Conservation (phyloP, 2,797 vertebrate genomes). For the Lepus oiostolus region DNA sequence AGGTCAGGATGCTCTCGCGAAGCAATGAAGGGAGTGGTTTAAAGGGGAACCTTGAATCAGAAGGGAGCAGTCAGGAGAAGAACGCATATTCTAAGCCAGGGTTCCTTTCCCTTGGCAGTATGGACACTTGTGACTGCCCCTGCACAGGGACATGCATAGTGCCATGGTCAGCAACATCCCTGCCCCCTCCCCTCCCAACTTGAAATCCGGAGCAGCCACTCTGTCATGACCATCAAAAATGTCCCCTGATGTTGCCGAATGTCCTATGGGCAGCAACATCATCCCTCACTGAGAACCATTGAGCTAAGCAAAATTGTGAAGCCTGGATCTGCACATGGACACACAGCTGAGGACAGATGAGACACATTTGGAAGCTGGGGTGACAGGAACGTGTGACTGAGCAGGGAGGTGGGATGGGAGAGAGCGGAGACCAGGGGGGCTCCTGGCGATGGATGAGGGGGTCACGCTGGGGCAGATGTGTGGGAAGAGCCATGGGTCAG, state of each 20-base stretch:
- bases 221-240: neutral
- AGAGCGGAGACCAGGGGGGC: neutral
- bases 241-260: neutral
- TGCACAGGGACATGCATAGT: rapidly evolving
- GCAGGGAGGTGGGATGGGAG: rapidly evolving
- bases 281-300: neutral
- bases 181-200: neutral
- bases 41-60: neutral
- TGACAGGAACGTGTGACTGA: neutral
- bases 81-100: rapidly evolving
- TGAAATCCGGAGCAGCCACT: neutral
- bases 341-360: neutral
- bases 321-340: neutral
- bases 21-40: neutral
- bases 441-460: neutral
- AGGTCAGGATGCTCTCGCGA: neutral
- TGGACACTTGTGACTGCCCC: rapidly evolving
- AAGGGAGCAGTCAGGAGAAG: neutral
- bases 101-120: neutral
- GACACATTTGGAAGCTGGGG: too few species aligned
- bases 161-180: neutral
- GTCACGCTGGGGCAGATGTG: too few species aligned
- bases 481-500: neutral
- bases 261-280: neutral
- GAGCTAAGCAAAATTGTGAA: neutral